A percentile compares a stretch with the other conserved stretches of the same genome.
Conservation (phyloP, 2,797 vertebrate genomes). For the Onychomys torridus region DNA sequence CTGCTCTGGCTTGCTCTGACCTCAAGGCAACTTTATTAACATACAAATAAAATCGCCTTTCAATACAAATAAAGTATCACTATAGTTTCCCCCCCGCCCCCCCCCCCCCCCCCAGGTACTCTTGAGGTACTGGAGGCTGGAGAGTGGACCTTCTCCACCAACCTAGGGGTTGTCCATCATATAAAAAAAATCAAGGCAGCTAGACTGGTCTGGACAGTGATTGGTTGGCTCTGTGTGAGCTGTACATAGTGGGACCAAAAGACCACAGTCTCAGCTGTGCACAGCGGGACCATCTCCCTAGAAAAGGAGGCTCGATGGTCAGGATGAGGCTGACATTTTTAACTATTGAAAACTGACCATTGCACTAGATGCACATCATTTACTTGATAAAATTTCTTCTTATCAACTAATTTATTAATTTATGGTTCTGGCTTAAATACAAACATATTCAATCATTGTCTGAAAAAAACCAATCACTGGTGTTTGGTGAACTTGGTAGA, state of each 20-base stretch:
- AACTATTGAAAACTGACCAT: neutral
- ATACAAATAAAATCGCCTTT: too few species aligned
- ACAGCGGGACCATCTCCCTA: neutral
- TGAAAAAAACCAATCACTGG: conserved; percentile 20
- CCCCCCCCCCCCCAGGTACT: too few species aligned
- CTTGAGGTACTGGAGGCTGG: neutral
- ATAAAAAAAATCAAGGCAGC: neutral
- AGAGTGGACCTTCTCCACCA: neutral
- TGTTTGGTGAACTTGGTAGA: neutral
- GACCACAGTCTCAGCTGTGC: too few species aligned
- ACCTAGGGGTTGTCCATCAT: neutral
- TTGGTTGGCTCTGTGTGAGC: neutral
- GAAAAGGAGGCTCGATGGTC: neutral
- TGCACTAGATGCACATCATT: neutral
- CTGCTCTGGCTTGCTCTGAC: too few species aligned
- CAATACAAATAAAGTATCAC: too few species aligned
- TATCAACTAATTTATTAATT: neutral
- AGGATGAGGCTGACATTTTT: neutral
- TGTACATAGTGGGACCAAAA: too few species aligned
- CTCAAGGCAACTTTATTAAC: too few species aligned
- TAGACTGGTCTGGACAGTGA: neutral
- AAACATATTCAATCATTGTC: neutral
- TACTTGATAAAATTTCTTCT: neutral
- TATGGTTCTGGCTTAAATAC: conserved; percentile 14
- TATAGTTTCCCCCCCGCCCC: too few species aligned